Conservation (phyloP, 2,888 invertebrate species). For the Lamellibrachia satsuma region DNA sequence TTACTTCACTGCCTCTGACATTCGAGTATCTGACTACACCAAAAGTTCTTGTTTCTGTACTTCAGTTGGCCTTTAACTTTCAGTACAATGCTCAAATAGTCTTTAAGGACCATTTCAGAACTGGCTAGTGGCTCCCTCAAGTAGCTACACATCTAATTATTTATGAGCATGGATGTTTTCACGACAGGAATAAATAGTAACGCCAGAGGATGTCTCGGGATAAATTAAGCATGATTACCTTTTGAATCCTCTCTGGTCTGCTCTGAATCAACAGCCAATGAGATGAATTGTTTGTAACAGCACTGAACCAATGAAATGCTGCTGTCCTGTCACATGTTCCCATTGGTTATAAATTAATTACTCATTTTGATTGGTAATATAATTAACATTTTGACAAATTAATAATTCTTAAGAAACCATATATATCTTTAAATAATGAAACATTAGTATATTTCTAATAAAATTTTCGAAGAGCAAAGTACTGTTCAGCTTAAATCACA, state of each 20-base stretch:
- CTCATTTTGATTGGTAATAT: background rate
- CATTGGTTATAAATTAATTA: background rate
- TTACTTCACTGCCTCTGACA: background rate
- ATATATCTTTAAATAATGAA: background rate
- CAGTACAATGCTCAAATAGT: background rate
- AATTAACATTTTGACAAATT: background rate
- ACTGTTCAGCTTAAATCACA: background rate
- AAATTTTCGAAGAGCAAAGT: background rate
- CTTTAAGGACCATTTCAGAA: background rate
- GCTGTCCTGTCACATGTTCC: background rate
- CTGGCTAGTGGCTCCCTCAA: background rate
- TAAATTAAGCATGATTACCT: background rate
- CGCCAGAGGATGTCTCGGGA: background rate
- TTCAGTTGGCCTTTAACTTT: background rate
- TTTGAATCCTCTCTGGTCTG: background rate
- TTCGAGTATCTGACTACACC: background rate
- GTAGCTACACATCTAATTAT: background rate
- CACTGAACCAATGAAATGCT: background rate
- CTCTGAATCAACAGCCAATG: background rate
- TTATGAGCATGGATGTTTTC: background rate
- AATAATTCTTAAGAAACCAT: background rate
- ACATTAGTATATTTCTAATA: background rate
- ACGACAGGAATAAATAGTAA: background rate
- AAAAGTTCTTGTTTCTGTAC: background rate
- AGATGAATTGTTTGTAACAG: background rate